These are phyloP conservation scores for Phalacrocorax brasilianus DNA, from an alignment of 2,113 vertebrate genomes.

Conservation along the genomic window DNA sequence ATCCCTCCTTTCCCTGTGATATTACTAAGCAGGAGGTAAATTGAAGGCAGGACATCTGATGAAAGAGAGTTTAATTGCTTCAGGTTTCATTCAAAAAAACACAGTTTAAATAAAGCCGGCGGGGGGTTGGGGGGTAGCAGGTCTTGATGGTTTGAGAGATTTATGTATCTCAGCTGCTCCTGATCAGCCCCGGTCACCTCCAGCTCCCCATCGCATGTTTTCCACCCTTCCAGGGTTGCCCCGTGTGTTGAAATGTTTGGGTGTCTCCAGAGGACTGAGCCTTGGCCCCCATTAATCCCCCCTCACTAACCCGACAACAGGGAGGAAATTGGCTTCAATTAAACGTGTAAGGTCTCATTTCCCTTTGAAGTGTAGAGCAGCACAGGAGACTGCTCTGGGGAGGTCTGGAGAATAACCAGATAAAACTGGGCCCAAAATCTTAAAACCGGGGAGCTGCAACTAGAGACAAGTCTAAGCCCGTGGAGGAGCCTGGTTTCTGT, in stretches of 20 bases:
- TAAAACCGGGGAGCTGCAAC: background rate
- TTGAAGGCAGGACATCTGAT: constrained; percentile 10
- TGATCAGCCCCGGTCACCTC: constrained; percentile 21
- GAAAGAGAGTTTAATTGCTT: constrained; percentile 45
- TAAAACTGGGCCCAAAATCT: background rate
- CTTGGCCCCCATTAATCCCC: constrained; percentile 45
- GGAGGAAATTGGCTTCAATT: constrained; percentile 68
- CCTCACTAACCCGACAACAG: constrained; percentile 14
- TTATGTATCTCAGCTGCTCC: constrained; percentile 58
- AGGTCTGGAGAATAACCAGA: constrained; percentile 31
- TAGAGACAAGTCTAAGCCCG: background rate
- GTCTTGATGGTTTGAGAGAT: constrained; percentile 6
- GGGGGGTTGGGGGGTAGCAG: background rate
- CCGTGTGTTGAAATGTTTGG: constrained; percentile 50
- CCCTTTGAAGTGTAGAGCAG: constrained; percentile 49
- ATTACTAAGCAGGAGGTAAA: background rate
- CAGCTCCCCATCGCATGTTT: background rate
- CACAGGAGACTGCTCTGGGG: background rate
- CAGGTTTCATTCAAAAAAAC: constrained; percentile 25
- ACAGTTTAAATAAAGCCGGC: background rate
- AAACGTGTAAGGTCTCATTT: constrained; percentile 57
- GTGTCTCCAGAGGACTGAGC: constrained; percentile 41
- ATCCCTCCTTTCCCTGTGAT: background rate
- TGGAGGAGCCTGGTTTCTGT: background rate
- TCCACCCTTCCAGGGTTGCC: background rate